Percentiles rank a stretch among this genome's conserved stretches.
Evolutionary conservation across 2,797 vertebrate genomes (phyloP).

Genomic region (Darevskia nairensis): DNA sequence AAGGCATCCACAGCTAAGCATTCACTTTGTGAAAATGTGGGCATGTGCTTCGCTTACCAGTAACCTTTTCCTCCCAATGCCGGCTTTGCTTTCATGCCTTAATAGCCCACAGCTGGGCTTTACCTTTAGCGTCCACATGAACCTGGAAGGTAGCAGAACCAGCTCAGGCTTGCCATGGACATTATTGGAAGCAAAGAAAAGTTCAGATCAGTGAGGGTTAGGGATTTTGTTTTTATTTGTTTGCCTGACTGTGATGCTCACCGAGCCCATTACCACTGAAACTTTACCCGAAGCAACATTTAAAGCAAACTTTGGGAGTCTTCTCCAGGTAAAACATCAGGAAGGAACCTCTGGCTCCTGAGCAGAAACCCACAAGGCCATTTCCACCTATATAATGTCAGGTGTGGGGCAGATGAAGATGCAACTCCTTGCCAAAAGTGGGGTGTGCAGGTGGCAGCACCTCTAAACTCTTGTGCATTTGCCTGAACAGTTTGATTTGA

Average conservation of each 20-base stretch:
- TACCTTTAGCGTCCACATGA: background rate
- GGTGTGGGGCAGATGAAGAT: too few species aligned
- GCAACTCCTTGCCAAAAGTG: too few species aligned
- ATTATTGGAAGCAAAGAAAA: background rate
- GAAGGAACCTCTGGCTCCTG: background rate
- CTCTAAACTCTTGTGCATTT: too few species aligned
- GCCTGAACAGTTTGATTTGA: too few species aligned
- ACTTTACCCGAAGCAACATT: background rate
- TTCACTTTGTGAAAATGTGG: slow-evolving; percentile 8
- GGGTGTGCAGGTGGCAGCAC: too few species aligned
- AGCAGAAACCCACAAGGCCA: too few species aligned
- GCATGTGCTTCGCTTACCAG: background rate
- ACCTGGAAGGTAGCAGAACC: background rate
- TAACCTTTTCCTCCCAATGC: background rate
- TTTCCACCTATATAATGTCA: too few species aligned
- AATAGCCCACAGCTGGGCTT: slow-evolving; percentile 20
- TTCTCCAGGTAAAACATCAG: background rate
- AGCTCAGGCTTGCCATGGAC: background rate
- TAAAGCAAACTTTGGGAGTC: background rate
- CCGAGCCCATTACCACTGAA: background rate
- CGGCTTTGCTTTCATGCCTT: background rate
- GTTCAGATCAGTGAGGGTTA: background rate
- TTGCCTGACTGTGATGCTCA: background rate
- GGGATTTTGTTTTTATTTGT: background rate
- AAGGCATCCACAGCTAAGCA: background rate